Evolutionary conservation across 1,140 invertebrate genomes (phyloP).

Genomic region (Cydia amplana): DNA sequence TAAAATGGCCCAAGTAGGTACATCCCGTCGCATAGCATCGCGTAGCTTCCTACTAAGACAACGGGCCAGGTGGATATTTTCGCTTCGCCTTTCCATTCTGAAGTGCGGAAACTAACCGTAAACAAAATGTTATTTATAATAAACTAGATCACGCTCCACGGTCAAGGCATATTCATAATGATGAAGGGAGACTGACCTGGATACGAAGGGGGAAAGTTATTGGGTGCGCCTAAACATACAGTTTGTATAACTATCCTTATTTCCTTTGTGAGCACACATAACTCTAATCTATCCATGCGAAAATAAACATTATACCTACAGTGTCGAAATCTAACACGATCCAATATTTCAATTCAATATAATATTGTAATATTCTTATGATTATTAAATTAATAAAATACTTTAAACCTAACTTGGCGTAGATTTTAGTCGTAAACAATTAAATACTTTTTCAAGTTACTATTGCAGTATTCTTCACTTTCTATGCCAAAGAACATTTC

Average conservation of each 20-base stretch:
- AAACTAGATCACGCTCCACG: not conserved
- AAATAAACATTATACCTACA: not conserved
- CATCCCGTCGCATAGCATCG: not conserved
- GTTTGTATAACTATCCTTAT: not conserved
- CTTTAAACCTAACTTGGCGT: no score
- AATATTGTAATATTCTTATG: no score
- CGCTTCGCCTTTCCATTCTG: not conserved
- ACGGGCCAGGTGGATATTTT: not conserved
- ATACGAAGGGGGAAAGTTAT: not conserved
- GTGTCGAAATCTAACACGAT: not conserved
- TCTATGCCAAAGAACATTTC: no score
- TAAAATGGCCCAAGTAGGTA: no score
- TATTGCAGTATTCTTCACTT: no score
- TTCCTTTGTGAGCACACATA: not conserved
- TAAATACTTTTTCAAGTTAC: no score
- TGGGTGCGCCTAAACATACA: conserved; percentile 18
- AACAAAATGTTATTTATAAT: conserved; percentile 27
- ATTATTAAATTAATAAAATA: no score
- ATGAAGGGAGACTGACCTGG: conserved; percentile 4
- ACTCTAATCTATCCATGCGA: not conserved
- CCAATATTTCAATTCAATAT: no score
- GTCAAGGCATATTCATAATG: conserved; percentile 25
- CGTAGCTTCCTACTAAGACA: not conserved
- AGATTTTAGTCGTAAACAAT: no score
- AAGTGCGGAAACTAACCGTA: conserved; percentile 27